Percentiles rank a stretch among this genome's conserved stretches.
These are phyloP conservation scores for Drosophila arizonae DNA, from an alignment of 1,140 invertebrate genomes.

Conservation along the genomic window DNA sequence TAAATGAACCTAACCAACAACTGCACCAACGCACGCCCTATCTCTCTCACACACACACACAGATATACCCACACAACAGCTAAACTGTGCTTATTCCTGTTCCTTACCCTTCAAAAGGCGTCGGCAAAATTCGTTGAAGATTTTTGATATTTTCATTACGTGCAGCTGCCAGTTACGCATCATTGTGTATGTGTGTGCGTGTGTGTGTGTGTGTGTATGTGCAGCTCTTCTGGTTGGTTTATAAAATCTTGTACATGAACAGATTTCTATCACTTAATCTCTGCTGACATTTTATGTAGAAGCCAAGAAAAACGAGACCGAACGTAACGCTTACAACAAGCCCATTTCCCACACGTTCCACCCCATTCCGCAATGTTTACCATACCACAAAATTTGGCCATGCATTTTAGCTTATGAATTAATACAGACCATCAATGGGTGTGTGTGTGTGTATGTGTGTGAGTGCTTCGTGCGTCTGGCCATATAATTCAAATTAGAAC, in stretches of 20 bases:
- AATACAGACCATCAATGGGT: constrained; percentile 10
- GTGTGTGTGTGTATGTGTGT: constrained; percentile 5
- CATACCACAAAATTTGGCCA: no score
- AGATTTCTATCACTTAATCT: constrained; percentile 71
- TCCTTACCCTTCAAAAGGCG: constrained; percentile 27
- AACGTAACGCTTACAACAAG: constrained; percentile 11
- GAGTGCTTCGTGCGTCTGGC: constrained; percentile 2
- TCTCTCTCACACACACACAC: constrained; percentile 14
- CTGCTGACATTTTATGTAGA: constrained; percentile 70
- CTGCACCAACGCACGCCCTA: constrained; percentile 3
- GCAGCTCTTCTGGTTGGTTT: constrained; percentile 27
- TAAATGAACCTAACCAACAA: constrained; percentile 61
- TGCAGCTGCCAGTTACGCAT: constrained; percentile 68
- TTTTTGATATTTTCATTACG: constrained; percentile 81
- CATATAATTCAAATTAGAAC: constrained; percentile 55
- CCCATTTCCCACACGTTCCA: constrained; percentile 8
- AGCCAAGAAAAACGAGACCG: constrained; percentile 20
- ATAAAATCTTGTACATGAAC: constrained; percentile 70
- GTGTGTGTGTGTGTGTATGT: constrained; percentile 13
- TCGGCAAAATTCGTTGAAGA: constrained; percentile 73
- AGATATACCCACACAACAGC: constrained; percentile 40
- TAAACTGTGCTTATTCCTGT: constrained; percentile 44
- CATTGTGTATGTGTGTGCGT: constrained; percentile 29
- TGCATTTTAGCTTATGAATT: constrained; percentile 20
- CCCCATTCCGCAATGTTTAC: neutral